Conservation (phyloP, 2,797 vertebrate species). For the Rhincodon typus region DNA sequence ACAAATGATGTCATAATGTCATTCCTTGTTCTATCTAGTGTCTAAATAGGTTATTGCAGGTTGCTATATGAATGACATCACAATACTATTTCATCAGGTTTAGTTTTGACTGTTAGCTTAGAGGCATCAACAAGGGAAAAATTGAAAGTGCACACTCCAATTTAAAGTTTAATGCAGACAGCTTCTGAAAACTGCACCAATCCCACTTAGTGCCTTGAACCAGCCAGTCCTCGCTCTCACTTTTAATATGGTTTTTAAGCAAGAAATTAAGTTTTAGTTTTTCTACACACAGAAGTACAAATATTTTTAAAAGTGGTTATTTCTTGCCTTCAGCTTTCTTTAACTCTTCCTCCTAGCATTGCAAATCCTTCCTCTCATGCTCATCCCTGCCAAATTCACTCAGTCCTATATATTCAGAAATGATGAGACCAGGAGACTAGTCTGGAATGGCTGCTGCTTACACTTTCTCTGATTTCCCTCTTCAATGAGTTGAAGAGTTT, state of each 20-base stretch:
- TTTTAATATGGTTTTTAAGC: not conserved
- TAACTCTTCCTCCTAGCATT: not conserved
- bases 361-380: not conserved
- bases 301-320: not conserved
- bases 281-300: not conserved
- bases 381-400: not conserved
- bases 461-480: too few species aligned
- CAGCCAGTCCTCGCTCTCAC: not conserved
- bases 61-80: not conserved
- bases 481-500: not conserved
- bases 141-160: not conserved
- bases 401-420: not conserved
- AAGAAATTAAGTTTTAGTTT: not conserved
- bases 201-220: too few species aligned
- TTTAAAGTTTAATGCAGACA: not conserved
- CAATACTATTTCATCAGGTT: not conserved
- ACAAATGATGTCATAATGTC: not conserved
- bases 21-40: not conserved
- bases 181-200: not conserved
- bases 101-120: not conserved
- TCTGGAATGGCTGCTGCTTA: not conserved
- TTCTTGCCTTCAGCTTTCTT: not conserved
- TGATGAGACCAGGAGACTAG: not conserved
- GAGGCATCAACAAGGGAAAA: not conserved
- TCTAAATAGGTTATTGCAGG: not conserved